Evolutionary conservation across 2,888 invertebrate species (phyloP).

Genomic region (Ellobium chinense): DNA sequence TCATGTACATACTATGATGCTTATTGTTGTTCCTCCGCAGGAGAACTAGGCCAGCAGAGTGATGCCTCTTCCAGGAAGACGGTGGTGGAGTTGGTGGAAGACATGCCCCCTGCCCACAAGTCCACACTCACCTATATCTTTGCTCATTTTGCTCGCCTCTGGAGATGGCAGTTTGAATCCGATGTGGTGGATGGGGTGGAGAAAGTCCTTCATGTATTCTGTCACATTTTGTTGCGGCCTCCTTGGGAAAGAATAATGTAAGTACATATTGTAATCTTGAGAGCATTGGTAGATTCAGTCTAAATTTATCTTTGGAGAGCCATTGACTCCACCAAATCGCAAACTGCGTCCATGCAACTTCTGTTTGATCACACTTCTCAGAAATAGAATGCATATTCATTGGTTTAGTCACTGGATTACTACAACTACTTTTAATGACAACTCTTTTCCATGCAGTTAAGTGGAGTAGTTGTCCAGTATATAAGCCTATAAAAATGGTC

Average conservation of each 20-base stretch:
- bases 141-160: conserved; percentile 86
- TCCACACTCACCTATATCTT: conserved; percentile 84
- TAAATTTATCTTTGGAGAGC: no score
- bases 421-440: no score
- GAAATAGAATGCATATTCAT: no score
- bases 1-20: no score
- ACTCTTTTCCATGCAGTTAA: no score
- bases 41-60: conserved; percentile 19
- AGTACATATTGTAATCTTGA: conserved; percentile 75
- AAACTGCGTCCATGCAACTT: no score
- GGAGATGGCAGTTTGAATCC: conserved; percentile 84
- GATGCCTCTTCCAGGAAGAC: conserved; percentile 49
- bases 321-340: no score
- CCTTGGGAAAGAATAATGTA: conserved; percentile 89
- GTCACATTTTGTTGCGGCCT: conserved; percentile 86
- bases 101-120: conserved; percentile 84
- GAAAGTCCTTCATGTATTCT: conserved; percentile 85
- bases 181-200: conserved; percentile 83
- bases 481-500: no score
- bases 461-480: no score
- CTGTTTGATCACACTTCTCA: no score
- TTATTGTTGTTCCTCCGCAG: conserved; percentile 7
- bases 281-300: no score
- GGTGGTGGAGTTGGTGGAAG: conserved; percentile 64
- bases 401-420: no score